These are phyloP conservation scores for Dendrolimus houi DNA, from an alignment of 2,888 invertebrate species.

Conservation along the genomic window DNA sequence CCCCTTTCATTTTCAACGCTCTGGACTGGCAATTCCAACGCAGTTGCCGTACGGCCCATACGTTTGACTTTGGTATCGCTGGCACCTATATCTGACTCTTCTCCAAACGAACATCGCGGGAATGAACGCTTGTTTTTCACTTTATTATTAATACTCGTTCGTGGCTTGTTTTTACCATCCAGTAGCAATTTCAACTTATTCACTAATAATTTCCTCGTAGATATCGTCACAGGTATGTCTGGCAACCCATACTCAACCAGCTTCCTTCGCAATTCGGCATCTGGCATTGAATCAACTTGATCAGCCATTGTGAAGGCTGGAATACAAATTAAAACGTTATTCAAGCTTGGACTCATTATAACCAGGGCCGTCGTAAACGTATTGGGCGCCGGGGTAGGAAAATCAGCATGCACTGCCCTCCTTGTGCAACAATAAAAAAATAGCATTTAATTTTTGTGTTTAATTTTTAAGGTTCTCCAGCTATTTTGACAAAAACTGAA, in stretches of 20 bases:
- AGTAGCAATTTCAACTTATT: constrained; percentile 85
- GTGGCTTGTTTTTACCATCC: constrained; percentile 76
- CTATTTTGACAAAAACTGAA: too few species aligned
- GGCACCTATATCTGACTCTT: constrained; percentile 77
- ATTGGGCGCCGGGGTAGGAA: too few species aligned
- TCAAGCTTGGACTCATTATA: constrained; percentile 25
- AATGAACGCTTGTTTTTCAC: constrained; percentile 66
- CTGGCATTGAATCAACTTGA: constrained; percentile 81
- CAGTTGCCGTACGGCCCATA: constrained; percentile 44
- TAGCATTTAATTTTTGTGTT: too few species aligned
- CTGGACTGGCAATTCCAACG: too few species aligned
- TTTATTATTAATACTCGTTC: constrained; percentile 54
- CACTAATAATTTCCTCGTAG: constrained; percentile 84
- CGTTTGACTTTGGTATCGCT: constrained; percentile 64
- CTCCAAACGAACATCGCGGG: constrained; percentile 80
- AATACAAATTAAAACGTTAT: constrained; percentile 49
- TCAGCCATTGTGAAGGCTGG: constrained; percentile 85
- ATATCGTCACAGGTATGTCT: constrained; percentile 88
- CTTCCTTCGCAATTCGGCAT: constrained; percentile 84
- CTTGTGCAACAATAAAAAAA: too few species aligned
- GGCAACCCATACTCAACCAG: constrained; percentile 85
- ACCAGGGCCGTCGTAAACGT: constrained; percentile 3
- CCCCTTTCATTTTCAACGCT: too few species aligned
- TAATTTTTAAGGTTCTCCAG: too few species aligned
- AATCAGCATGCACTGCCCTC: too few species aligned